Evolutionary conservation across 2,888 invertebrate genomes (phyloP), one percentile per base, ranked within the genome.

Genomic region (Resseliella maxima): DNA sequence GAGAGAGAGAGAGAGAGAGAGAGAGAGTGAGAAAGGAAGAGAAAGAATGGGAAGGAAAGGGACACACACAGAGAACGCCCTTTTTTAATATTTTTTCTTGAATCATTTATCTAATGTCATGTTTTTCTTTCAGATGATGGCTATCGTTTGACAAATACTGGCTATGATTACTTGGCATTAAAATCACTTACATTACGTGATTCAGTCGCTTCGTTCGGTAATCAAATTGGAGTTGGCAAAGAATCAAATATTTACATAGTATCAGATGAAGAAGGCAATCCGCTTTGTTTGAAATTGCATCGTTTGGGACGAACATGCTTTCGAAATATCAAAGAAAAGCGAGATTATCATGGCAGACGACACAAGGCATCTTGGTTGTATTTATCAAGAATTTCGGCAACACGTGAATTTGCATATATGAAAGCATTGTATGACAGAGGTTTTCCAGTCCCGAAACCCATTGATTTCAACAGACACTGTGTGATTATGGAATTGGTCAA

Each of bases 191-290:
- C 96, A 0, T 93, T 95, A 87, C 93, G 96, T 46, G 94, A 95
- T 87, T 93, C 95, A 0, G 93, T 98, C 27, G 92, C 93, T 59
- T 96, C 96, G 0, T 97, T 99, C 90, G 99, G 99, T 21, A 99
- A 98, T 90, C 99, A 99, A 92, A 99, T 99, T 89, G 99, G 99
- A 54, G 97, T 99, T 50, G 99, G 99, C 81, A 99, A 99, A 90
- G 99, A 99, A 91, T 99, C 99, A 0, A 98, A 99, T 90, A 97
- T 99, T 88, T 99, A 98, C 89, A 94, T 96, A 81, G 98, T 97
- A 0, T 95, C 94, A 1, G 94, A 97, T 92, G 94, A 95, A 88
- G 95, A 96, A 83, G 94, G 94, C 0, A 94, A 94, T 87, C 94
- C 96, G 41, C 91, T 97, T 41, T 98, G 98, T 89, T 92, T 99